phyloP scores from a whole-genome alignment of 1,140 invertebrate genomes.

The Cardiocondyla obscurior region DNA sequence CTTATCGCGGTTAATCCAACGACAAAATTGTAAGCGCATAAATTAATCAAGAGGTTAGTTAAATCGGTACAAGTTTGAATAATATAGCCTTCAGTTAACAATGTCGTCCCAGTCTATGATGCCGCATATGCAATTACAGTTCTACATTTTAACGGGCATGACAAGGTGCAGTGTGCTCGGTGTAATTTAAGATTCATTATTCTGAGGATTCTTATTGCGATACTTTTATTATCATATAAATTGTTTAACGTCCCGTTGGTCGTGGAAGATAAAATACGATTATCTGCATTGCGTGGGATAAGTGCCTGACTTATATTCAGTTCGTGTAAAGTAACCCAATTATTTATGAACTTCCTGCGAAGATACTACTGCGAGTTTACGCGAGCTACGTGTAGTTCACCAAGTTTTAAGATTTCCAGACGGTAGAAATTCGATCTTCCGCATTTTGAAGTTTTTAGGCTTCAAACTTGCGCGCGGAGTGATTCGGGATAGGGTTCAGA shows the following conservation, averaged over 20 bases:
- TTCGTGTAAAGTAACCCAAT: conserved; percentile 43
- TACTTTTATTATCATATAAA: conserved; percentile 45
- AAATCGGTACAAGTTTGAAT: not conserved
- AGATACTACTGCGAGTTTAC: conserved; percentile 36
- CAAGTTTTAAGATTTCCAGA: conserved; percentile 12
- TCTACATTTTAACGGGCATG: conserved; percentile 2
- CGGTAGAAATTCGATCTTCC: not conserved
- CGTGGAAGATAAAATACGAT: conserved; percentile 40
- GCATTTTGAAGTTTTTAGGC: not conserved
- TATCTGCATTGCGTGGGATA: conserved; percentile 25
- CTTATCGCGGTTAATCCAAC: not conserved
- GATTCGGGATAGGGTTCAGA: not conserved
- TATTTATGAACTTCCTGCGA: conserved; percentile 40
- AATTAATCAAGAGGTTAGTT: not conserved
- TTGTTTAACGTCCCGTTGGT: conserved; percentile 34
- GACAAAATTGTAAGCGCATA: not conserved
- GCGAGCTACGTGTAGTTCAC: conserved; percentile 8
- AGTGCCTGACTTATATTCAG: conserved; percentile 39
- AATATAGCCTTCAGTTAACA: not conserved
- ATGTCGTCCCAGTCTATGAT: not conserved
- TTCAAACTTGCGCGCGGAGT: not conserved
- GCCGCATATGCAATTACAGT: not conserved
- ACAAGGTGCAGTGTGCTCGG: not conserved
- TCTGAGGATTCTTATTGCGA: conserved; percentile 7
- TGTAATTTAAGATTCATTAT: conserved; percentile 46